These are phyloP conservation scores for Chroicocephalus ridibundus DNA, from an alignment of 2,113 vertebrate species.

Conservation along the genomic window DNA sequence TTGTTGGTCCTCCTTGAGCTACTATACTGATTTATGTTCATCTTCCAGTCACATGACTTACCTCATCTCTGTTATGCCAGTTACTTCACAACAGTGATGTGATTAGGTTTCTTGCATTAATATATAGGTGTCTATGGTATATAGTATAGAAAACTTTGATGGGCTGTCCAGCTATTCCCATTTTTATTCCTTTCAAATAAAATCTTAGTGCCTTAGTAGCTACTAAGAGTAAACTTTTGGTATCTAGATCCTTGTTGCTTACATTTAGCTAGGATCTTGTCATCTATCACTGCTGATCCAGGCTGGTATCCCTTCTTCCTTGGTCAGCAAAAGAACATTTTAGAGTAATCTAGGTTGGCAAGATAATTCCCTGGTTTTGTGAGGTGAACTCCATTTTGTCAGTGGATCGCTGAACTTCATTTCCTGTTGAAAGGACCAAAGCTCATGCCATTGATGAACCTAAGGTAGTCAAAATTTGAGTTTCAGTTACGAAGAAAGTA, in stretches of 20 bases:
- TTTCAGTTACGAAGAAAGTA: not conserved
- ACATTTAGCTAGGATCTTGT: not conserved
- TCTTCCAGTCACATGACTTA: not conserved
- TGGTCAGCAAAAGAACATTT: not conserved
- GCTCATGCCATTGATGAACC: not conserved
- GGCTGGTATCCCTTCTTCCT: not conserved
- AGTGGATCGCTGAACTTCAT: not conserved
- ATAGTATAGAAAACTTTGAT: not conserved
- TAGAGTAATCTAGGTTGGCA: not conserved
- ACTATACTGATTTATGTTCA: not conserved
- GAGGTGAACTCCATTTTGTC: not conserved
- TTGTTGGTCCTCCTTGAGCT: not conserved
- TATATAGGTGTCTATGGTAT: not conserved
- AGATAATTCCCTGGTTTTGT: not conserved
- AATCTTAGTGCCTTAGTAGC: not conserved
- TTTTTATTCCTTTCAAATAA: not conserved
- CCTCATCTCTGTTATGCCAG: not conserved
- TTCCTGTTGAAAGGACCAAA: not conserved
- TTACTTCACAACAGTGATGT: not conserved
- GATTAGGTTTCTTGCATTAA: not conserved
- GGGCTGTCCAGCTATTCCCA: not conserved
- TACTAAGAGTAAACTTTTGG: not conserved
- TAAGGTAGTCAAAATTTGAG: not conserved
- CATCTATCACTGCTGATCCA: not conserved
- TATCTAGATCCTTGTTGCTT: not conserved